A percentile compares a stretch with the other conserved stretches of the same genome.
Evolutionary conservation across 2,888 invertebrate species (phyloP).

Genomic region (Habroteleia sp.): DNA sequence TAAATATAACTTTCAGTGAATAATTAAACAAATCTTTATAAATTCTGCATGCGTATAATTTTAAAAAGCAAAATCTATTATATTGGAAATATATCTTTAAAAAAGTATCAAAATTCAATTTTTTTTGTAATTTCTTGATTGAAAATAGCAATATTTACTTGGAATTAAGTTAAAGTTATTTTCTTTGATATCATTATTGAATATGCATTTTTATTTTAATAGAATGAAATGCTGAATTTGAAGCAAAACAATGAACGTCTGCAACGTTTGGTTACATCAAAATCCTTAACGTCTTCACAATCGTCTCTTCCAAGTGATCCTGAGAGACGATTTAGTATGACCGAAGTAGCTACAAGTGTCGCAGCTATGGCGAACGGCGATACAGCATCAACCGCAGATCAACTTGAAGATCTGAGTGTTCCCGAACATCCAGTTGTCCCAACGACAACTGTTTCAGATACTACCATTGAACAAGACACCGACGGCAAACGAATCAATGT

Average conservation of each 20-base stretch:
- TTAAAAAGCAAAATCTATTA: too few species aligned
- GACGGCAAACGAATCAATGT: slow-evolving; percentile 94
- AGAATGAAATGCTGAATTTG: slow-evolving; percentile 97
- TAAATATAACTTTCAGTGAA: too few species aligned
- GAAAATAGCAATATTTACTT: too few species aligned
- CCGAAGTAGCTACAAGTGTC: slow-evolving; percentile 76
- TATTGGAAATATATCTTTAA: too few species aligned
- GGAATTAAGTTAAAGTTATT: too few species aligned
- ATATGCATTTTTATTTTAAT: slow-evolving; percentile 64
- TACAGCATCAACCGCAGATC: slow-evolving; percentile 69
- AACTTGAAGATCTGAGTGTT: slow-evolving; percentile 74
- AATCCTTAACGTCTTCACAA: slow-evolving; percentile 83
- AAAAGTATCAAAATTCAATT: too few species aligned
- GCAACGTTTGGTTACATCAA: slow-evolving; percentile 89
- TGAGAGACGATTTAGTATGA: slow-evolving; percentile 81
- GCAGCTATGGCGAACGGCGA: slow-evolving; percentile 76
- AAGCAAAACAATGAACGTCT: slow-evolving; percentile 98
- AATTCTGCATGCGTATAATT: too few species aligned
- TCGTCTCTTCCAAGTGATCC: slow-evolving; percentile 81
- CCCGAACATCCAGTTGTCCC: slow-evolving; percentile 73
- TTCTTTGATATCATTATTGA: too few species aligned
- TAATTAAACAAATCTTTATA: too few species aligned
- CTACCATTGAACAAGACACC: slow-evolving; percentile 83
- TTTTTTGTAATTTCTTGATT: too few species aligned
- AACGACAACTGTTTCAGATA: slow-evolving; percentile 69